These are phyloP conservation scores for Drosophila pseudotakahashii DNA, from an alignment of 2,888 invertebrate genomes.

Conservation along the genomic window DNA sequence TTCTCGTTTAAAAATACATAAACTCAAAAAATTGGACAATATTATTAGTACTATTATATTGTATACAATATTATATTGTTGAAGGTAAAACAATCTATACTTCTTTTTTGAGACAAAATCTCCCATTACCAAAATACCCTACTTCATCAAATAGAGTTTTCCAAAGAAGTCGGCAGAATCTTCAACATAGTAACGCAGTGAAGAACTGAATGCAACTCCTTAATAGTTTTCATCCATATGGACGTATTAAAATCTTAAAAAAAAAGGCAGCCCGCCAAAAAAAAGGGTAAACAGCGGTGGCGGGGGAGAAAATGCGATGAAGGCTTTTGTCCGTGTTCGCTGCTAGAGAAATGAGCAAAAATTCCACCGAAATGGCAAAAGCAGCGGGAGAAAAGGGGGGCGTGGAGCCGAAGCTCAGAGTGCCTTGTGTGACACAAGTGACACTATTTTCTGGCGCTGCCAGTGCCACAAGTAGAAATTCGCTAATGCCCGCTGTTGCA, in stretches of 20 bases:
- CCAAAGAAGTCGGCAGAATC: background rate
- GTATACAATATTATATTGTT: no score
- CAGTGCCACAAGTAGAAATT: slow-evolving; percentile 53
- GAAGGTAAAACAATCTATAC: no score
- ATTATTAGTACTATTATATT: no score
- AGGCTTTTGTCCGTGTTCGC: slow-evolving; percentile 44
- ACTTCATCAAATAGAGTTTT: background rate
- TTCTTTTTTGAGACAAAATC: no score
- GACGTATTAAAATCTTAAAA: slow-evolving; percentile 35
- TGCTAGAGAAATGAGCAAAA: slow-evolving; percentile 43
- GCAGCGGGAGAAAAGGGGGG: background rate
- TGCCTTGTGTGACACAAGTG: slow-evolving; percentile 55
- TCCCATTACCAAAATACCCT: no score
- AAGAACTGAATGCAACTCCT: background rate
- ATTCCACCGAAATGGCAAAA: slow-evolving; percentile 31
- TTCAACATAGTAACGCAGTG: background rate
- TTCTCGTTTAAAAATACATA: no score
- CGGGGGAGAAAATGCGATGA: slow-evolving; percentile 5
- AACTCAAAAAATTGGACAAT: no score
- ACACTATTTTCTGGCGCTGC: slow-evolving; percentile 50
- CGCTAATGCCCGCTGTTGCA: slow-evolving; percentile 55
- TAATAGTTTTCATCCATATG: slow-evolving; percentile 37
- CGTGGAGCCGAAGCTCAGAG: background rate
- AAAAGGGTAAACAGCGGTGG: slow-evolving; percentile 4
- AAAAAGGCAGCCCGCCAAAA: slow-evolving; percentile 10